Base-by-base conservation (phyloP, 1,140 invertebrate species). In the Leptopilina boulardi region DNA sequence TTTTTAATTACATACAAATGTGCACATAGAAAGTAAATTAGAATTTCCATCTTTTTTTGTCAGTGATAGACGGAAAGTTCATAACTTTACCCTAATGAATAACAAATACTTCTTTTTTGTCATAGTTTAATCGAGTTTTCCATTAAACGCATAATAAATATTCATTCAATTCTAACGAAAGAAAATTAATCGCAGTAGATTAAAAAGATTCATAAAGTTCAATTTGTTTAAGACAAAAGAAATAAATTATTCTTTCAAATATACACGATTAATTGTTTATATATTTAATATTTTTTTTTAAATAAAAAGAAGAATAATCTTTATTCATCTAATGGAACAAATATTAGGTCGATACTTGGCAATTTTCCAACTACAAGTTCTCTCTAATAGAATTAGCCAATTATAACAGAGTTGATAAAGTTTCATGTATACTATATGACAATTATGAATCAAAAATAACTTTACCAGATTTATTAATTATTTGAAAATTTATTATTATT, bases 351-450 rank as follows among this genome's bases (percentile, higher is more conserved):
- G 26, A 66, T 66, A 66, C 59, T 66, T 30, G 26, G 59, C 23
- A 66, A 26, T 30, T 30, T 15, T 26, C 59, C 26, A 15, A 66
- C 3, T 23, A 66, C 21, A 66, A 66, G 59, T 66, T 66, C 26
- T 26, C 59, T 34, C 23, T 34, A 66, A 30, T 30, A 30, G 4
- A 66, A 30, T 66, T 26, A 66, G 59, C 13, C 59, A 66, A 66
- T 66, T 66, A 66, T 66, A 66, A 34, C 59, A 13, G 23, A 34
- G 59, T 66, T 66, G 56, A 66, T 66, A 11, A 66, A 34, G 26
- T n/a, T 30, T 30, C 59, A 66, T 23, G 23, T 30, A 6, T 38
- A 30, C 15, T 23, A 23, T 66, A 30, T n/a, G 26, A 66, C 26
- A 66, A 66, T 66, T 66, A 30, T 18, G 26, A 23, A 66, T 30